Base-by-base conservation (phyloP, 1,140 invertebrate species). In the Drosophila ogumai region DNA sequence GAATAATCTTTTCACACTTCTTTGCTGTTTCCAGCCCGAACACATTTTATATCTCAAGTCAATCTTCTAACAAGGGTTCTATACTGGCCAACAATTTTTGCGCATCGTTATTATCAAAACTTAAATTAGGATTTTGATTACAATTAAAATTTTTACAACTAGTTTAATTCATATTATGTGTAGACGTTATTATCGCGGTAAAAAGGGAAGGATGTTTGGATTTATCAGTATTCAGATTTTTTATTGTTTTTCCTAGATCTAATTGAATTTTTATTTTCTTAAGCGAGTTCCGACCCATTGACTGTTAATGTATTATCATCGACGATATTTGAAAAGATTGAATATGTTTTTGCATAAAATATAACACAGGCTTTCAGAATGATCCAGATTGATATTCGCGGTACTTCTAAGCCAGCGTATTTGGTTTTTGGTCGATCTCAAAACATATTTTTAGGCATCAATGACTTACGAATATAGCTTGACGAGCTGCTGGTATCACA, bases 401-500 rank as follows among this genome's bases (percentile, higher is more conserved):
- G 43, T 54, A 17, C 50, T 57, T 10, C 25, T 57, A 57, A 28
- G 6, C 38, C 25, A 57, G 15, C 9, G 12, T 31, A 46, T 4
- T n/a, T 44, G 0, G n/a, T 32, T 22, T 25, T 59, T 15, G 5
- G 5, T 15, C 34, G 5, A 25, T n/a, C 12, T n/a, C 17, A 17
- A 31, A 59, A 25, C 13, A 32, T 22, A 22, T 36, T 38, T 19
- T 44, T 40, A 3, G 56, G 56, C 9, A 58, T 58, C 4, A 44
- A 58, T 31, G 56, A 6, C 28, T 44, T 44, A 41, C 28, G 25
- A 28, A 58, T 19, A 31, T 44, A 44, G n/a, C 40, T 44, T 10
- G 22, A 12, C n/a, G n/a, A 25, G 12, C 40, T 44, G 12, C 38
- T 40, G 2, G 56, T 32, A 58, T 58, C 40, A 19, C 44, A 44